Percentiles rank a stretch among this genome's conserved stretches.
Evolutionary conservation across 2,113 vertebrate species (phyloP).

Genomic region (Siphamia tubifer): DNA sequence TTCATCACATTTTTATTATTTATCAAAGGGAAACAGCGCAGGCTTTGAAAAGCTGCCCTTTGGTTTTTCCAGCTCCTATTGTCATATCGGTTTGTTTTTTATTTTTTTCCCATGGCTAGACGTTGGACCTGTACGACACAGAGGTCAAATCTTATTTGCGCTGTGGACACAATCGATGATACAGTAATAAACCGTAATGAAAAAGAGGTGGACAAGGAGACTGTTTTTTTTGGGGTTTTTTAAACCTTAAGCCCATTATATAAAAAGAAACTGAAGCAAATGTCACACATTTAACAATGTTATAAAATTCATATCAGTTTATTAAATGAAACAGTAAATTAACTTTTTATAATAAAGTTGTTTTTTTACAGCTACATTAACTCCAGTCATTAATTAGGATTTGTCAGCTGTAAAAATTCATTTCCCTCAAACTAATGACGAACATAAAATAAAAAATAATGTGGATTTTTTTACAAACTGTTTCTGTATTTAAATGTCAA

Average conservation of each 20-base stretch:
- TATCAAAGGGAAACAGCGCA: neutral
- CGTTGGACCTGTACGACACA: neutral
- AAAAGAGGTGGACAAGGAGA: no score
- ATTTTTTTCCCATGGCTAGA: neutral
- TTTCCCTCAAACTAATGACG: neutral
- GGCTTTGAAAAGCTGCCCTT: neutral
- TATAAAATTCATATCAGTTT: no score
- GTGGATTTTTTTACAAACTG: neutral
- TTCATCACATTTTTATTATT: conserved; percentile 2
- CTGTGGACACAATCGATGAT: no score
- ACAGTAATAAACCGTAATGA: no score
- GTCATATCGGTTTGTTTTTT: neutral
- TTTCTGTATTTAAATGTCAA: neutral
- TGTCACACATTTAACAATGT: no score
- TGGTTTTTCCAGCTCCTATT: conserved; percentile 11
- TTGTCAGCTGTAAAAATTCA: conserved; percentile 1
- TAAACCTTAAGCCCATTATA: conserved; percentile 7
- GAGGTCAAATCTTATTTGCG: conserved; percentile 5
- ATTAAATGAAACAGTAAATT: neutral
- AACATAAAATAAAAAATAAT: neutral
- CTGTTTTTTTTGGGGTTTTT: no score
- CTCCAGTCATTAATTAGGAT: neutral
- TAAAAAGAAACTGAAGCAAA: neutral
- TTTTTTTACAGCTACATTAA: neutral
- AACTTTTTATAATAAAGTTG: neutral